Conservation (phyloP, 2,888 invertebrate species). For the Anodontia alba region DNA sequence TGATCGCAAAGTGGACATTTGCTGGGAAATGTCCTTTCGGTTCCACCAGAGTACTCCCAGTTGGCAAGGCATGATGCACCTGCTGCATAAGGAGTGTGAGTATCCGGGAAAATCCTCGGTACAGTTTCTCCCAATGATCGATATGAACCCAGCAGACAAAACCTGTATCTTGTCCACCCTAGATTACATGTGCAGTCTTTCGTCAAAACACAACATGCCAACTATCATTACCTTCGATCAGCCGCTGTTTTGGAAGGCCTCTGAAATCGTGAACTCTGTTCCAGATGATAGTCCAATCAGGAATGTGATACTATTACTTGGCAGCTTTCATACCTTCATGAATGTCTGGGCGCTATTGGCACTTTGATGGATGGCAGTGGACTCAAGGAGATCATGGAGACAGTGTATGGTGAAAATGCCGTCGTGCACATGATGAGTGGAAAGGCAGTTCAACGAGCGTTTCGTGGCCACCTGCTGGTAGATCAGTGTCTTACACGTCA, state of each 20-base stretch:
- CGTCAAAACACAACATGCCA: slow-evolving; percentile 31
- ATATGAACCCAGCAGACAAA: slow-evolving; percentile 60
- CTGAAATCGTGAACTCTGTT: neutral
- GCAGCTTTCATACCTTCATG: slow-evolving; percentile 11
- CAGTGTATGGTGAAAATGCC: slow-evolving; percentile 14
- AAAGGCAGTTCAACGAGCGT: slow-evolving; percentile 20
- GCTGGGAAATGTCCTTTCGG: slow-evolving; percentile 28
- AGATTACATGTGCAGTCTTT: slow-evolving; percentile 52
- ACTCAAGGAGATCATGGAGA: slow-evolving; percentile 19
- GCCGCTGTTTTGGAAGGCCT: slow-evolving; percentile 42
- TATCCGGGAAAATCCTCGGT: slow-evolving; percentile 17
- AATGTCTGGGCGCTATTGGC: slow-evolving; percentile 18
- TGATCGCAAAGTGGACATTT: slow-evolving; percentile 9
- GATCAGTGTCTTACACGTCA: neutral
- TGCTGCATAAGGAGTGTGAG: neutral
- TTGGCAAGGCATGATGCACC: slow-evolving; percentile 55
- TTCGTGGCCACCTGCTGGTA: slow-evolving; percentile 19
- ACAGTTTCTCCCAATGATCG: slow-evolving; percentile 64
- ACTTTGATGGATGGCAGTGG: slow-evolving; percentile 20
- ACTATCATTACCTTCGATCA: slow-evolving; percentile 54
- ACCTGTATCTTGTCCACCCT: slow-evolving; percentile 59
- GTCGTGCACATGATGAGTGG: neutral
- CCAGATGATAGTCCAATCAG: neutral
- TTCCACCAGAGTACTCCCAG: slow-evolving; percentile 28
- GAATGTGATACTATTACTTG: slow-evolving; percentile 29